A percentile compares a stretch with the other conserved stretches of the same genome.
These are phyloP conservation scores for Pentamera pediparva DNA, from an alignment of 53 echinoderm and acorn worm genomes.

Conservation along the genomic window DNA sequence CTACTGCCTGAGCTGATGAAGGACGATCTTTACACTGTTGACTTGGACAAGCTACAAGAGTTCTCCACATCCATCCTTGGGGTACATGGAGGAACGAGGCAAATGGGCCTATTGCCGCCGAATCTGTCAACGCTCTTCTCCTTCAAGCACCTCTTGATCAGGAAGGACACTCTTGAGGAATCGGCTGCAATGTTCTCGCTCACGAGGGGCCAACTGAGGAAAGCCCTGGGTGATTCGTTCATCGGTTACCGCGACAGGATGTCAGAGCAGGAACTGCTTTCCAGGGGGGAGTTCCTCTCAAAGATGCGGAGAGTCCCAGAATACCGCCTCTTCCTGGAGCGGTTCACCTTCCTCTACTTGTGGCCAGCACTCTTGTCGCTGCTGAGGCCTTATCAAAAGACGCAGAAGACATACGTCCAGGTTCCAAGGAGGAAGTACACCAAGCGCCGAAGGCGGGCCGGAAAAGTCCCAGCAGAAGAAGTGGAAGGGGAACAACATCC, in stretches of 20 bases:
- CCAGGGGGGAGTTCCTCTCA: neutral
- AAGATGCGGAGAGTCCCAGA: neutral
- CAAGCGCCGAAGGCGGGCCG: neutral
- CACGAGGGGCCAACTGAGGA: neutral
- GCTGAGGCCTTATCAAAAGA: neutral
- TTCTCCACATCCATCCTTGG: neutral
- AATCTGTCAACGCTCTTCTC: constrained; percentile 4
- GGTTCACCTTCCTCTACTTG: neutral
- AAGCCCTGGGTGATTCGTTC: neutral
- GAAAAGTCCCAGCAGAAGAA: neutral
- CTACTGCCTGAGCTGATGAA: constrained; percentile 1
- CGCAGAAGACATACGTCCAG: neutral
- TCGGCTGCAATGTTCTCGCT: neutral
- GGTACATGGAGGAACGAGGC: neutral
- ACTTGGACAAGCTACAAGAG: neutral
- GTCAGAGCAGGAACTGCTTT: neutral
- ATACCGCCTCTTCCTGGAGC: neutral
- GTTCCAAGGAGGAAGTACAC: neutral
- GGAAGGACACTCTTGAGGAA: constrained; percentile 3
- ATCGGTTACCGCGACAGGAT: neutral
- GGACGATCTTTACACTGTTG: neutral
- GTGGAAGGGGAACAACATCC: neutral
- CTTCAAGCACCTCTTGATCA: constrained; percentile 15
- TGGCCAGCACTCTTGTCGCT: constrained; percentile 18
- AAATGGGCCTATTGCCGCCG: constrained; percentile 1